A percentile compares a stretch with the other conserved stretches of the same genome.
phyloP scores from a whole-genome alignment of 2,888 invertebrate species.

The Agonopterix alstromeriana region DNA sequence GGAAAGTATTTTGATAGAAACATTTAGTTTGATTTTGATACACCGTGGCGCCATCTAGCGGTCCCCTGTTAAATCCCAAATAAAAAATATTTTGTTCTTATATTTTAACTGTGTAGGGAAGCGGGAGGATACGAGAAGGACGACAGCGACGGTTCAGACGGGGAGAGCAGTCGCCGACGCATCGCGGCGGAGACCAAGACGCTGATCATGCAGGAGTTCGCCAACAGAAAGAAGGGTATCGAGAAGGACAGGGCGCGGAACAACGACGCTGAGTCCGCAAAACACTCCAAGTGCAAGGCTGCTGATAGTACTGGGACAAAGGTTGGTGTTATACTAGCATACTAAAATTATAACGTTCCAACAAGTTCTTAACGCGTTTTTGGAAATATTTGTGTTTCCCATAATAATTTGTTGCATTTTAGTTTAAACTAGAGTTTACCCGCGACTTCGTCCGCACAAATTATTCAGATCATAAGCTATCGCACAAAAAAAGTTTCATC shows the following conservation, averaged over 20 bases:
- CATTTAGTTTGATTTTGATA: too few species aligned
- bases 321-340: slow-evolving; percentile 57
- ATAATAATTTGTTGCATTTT: too few species aligned
- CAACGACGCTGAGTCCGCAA: slow-evolving; percentile 76
- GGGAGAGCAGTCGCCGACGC: slow-evolving; percentile 48
- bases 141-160: slow-evolving; percentile 54
- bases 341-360: background rate
- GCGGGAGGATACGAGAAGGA: slow-evolving; percentile 64
- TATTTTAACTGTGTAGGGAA: slow-evolving; percentile 32
- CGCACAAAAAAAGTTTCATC: too few species aligned
- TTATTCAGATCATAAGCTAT: too few species aligned
- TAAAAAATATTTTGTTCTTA: too few species aligned
- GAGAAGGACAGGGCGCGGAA: slow-evolving; percentile 33
- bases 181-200: slow-evolving; percentile 80
- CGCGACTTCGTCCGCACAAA: too few species aligned
- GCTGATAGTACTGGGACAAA: slow-evolving; percentile 86
- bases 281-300: slow-evolving; percentile 82
- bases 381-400: too few species aligned
- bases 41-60: too few species aligned
- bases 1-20: too few species aligned
- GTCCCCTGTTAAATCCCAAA: too few species aligned
- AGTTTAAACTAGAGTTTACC: too few species aligned
- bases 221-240: slow-evolving; percentile 76
- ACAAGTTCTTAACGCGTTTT: too few species aligned
- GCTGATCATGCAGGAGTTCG: slow-evolving; percentile 87